A percentile compares a stretch with the other conserved stretches of the same genome.
These are phyloP conservation scores for Heterodera filipjevi DNA, from an alignment of 2,888 invertebrate species.

Conservation along the genomic window DNA sequence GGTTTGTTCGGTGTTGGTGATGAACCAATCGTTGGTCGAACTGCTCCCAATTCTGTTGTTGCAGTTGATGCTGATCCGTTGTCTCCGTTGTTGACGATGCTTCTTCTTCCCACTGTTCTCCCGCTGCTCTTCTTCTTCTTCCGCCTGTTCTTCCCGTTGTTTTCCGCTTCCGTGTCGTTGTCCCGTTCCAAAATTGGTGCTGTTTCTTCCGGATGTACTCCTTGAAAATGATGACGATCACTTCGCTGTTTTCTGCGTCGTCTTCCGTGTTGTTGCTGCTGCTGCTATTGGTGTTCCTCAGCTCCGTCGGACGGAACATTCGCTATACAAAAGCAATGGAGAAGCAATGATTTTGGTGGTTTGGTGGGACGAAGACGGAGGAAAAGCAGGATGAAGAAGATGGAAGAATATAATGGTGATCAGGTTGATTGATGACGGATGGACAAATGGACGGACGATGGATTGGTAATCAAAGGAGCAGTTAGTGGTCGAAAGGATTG, in stretches of 20 bases:
- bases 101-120: not conserved
- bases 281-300: not conserved
- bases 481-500: not conserved
- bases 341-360: not conserved
- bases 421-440: not conserved
- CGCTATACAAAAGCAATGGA: not conserved
- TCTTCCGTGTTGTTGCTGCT: not conserved
- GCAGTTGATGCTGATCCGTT: too few relatives aligned
- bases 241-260: too few relatives aligned
- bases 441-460: not conserved
- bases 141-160: not conserved
- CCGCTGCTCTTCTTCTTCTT: not conserved
- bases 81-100: too few relatives aligned
- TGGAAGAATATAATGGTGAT: not conserved
- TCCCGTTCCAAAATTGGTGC: not conserved
- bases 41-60: not conserved
- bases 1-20: too few relatives aligned
- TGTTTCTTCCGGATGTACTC: not conserved
- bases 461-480: not conserved
- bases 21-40: too few relatives aligned
- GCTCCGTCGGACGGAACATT: slow-evolving; percentile 1
- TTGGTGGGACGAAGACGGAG: not conserved
- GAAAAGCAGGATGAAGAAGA: not conserved
- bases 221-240: not conserved
- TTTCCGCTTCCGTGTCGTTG: not conserved